Percentiles rank a stretch among this genome's conserved stretches.
These are phyloP conservation scores for Rhagonycha fulva DNA, from an alignment of 2,888 invertebrate genomes.

Conservation along the genomic window DNA sequence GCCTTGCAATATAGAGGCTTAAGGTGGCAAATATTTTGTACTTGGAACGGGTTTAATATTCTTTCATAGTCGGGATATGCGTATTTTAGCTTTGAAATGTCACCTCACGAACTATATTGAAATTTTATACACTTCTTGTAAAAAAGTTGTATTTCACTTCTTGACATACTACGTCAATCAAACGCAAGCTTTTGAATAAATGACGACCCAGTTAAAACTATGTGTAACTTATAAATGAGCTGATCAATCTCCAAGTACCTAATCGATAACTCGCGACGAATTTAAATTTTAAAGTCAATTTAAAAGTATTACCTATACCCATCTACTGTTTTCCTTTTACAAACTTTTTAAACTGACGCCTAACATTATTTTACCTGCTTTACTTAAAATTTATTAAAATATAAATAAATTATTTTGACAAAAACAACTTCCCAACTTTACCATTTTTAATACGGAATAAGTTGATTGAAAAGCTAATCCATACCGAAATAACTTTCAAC, in stretches of 20 bases:
- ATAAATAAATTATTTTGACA: background rate
- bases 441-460: background rate
- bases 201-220: background rate
- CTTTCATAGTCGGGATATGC: constrained; percentile 1
- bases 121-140: background rate
- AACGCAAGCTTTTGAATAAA: background rate
- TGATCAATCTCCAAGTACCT: background rate
- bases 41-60: constrained; percentile 9
- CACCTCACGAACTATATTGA: background rate
- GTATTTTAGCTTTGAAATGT: background rate
- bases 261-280: background rate
- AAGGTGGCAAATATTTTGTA: constrained; percentile 11
- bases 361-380: background rate
- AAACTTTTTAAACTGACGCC: background rate
- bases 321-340: background rate
- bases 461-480: background rate
- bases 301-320: background rate
- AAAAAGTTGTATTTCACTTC: background rate
- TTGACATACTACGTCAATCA: background rate
- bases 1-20: constrained; percentile 15
- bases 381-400: background rate
- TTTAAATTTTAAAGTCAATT: background rate
- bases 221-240: background rate
- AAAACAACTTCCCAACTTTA: background rate
- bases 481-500: background rate